A percentile compares a stretch with the other conserved stretches of the same genome.
Evolutionary conservation across 2,797 vertebrate genomes (phyloP).

Genomic region (Paedocypris micromegethes): DNA sequence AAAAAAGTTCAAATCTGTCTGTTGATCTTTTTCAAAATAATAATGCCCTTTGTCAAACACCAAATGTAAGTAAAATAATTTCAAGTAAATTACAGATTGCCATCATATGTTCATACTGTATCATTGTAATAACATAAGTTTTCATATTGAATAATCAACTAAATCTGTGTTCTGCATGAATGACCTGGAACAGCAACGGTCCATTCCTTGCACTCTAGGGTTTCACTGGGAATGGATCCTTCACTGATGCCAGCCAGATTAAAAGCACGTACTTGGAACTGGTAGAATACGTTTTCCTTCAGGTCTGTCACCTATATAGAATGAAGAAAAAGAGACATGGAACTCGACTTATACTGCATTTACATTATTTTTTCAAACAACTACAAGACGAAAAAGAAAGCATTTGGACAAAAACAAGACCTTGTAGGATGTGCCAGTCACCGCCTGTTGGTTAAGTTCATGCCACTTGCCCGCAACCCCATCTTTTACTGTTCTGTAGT

Average conservation of each 20-base stretch:
- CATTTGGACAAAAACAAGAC: slow-evolving; percentile 52
- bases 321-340: not conserved
- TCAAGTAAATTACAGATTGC: too few species aligned
- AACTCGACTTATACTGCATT: too few species aligned
- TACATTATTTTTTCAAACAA: too few species aligned
- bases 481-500: slow-evolving; percentile 83
- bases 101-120: too few species aligned
- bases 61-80: too few species aligned
- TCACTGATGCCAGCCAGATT: slow-evolving; percentile 87
- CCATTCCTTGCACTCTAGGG: slow-evolving; percentile 92
- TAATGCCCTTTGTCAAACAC: too few species aligned
- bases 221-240: slow-evolving; percentile 67
- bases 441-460: slow-evolving; percentile 81
- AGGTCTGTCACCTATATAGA: slow-evolving; percentile 78
- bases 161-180: not conserved
- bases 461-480: slow-evolving; percentile 79
- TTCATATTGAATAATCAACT: too few species aligned
- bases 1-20: too few species aligned
- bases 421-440: slow-evolving; percentile 84
- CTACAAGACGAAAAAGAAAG: not conserved
- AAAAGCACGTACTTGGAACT: slow-evolving; percentile 90
- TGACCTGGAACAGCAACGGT: slow-evolving; percentile 93
- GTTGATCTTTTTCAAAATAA: too few species aligned
- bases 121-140: too few species aligned
- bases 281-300: slow-evolving; percentile 88